phyloP scores from a whole-genome alignment of 2,888 invertebrate species.

The Melanchra persicariae region DNA sequence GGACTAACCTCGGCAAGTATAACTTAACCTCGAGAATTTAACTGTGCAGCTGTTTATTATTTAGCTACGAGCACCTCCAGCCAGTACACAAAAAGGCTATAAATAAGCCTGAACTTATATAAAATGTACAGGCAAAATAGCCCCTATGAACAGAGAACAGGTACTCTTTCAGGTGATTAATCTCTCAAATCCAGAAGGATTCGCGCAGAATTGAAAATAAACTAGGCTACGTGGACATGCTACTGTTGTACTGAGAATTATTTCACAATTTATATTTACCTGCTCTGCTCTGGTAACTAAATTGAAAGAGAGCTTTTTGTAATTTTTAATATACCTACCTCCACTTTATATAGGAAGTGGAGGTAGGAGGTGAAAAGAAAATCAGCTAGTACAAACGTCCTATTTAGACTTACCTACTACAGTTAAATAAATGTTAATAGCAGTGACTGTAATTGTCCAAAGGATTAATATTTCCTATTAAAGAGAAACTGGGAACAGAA shows the following conservation, averaged over 20 bases:
- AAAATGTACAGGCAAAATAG: background rate
- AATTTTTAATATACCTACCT: background rate
- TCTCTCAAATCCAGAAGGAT: slow-evolving; percentile 28
- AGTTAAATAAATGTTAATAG: background rate
- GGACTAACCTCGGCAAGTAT: too few relatives aligned
- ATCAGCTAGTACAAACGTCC: background rate
- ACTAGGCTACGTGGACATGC: background rate
- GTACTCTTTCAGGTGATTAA: slow-evolving; percentile 22
- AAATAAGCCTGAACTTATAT: background rate
- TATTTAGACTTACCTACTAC: background rate
- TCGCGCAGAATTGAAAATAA: slow-evolving; percentile 28
- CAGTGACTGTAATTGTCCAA: too few relatives aligned
- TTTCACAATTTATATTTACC: slow-evolving; percentile 6
- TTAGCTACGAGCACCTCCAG: too few relatives aligned
- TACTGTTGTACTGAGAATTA: background rate
- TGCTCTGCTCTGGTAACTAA: background rate
- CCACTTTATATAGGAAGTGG: background rate
- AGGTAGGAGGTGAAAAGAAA: too few relatives aligned
- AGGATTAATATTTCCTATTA: too few relatives aligned
- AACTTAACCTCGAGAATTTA: too few relatives aligned
- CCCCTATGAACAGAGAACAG: background rate
- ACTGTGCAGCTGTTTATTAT: too few relatives aligned
- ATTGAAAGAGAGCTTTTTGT: background rate
- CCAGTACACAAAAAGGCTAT: background rate
- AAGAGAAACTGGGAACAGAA: too few relatives aligned